These are phyloP conservation scores for Brachyrhaphis roseni DNA, from an alignment of 2,797 vertebrate genomes.

Conservation along the genomic window DNA sequence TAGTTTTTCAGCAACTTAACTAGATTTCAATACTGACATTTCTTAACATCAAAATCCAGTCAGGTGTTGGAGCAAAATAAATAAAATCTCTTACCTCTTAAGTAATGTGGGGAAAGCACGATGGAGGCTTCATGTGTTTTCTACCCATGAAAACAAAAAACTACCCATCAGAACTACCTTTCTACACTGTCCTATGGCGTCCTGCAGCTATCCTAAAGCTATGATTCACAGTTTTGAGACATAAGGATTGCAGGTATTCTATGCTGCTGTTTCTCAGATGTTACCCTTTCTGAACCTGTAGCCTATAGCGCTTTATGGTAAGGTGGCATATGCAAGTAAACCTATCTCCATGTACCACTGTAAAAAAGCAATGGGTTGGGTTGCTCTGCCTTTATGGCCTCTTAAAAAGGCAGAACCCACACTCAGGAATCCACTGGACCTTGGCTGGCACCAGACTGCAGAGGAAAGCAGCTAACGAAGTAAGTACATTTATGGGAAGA, in stretches of 20 bases:
- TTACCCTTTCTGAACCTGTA: conserved; percentile 58
- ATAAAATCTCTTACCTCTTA: conserved; percentile 38
- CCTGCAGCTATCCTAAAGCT: conserved; percentile 36
- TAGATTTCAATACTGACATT: conserved; percentile 1
- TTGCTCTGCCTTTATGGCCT: conserved; percentile 62
- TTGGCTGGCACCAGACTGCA: conserved; percentile 43
- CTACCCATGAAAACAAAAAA: not conserved
- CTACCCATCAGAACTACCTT: conserved; percentile 6
- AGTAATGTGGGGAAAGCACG: conserved; percentile 23
- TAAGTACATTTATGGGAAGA: conserved; percentile 53
- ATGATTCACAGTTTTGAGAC: conserved; percentile 58
- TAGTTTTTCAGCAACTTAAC: not conserved
- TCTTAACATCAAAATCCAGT: conserved; percentile 6
- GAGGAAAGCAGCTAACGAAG: conserved; percentile 48
- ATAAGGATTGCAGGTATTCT: conserved; percentile 62
- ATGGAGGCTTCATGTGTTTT: conserved; percentile 2
- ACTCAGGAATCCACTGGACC: conserved; percentile 58
- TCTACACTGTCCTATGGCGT: conserved; percentile 51
- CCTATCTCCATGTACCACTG: conserved; percentile 57
- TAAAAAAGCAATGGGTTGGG: conserved; percentile 51
- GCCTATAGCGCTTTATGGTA: conserved; percentile 55
- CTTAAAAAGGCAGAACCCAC: conserved; percentile 58
- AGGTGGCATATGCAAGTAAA: conserved; percentile 67
- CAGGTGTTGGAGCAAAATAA: not conserved
- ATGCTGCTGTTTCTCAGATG: conserved; percentile 33